These are phyloP conservation scores for Coremacera marginata DNA, from an alignment of 2,888 invertebrate genomes.

Conservation along the genomic window DNA sequence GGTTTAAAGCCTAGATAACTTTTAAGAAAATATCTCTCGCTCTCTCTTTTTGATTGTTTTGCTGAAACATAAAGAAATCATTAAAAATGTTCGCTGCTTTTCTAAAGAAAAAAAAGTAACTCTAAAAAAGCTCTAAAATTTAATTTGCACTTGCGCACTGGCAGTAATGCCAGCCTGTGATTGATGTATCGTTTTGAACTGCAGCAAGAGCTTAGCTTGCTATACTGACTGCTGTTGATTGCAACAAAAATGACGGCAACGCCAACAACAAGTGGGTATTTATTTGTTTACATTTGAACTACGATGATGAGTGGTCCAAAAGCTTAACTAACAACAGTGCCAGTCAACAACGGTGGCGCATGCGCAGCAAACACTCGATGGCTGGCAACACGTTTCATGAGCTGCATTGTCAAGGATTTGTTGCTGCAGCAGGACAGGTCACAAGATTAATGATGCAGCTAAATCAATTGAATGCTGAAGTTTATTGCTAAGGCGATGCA, in stretches of 20 bases:
- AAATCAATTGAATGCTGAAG: conserved; percentile 43
- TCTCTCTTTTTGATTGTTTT: too few relatives aligned
- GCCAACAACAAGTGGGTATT: not conserved
- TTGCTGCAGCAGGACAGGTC: not conserved
- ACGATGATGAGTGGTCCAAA: too few relatives aligned
- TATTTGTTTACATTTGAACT: too few relatives aligned
- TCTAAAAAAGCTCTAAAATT: too few relatives aligned
- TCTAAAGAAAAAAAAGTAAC: too few relatives aligned
- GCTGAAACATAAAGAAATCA: too few relatives aligned
- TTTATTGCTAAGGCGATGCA: conserved; percentile 41
- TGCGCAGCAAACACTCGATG: not conserved
- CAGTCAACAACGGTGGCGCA: not conserved
- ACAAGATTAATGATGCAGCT: conserved; percentile 45
- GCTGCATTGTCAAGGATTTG: not conserved
- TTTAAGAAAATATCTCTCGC: too few relatives aligned
- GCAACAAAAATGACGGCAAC: not conserved
- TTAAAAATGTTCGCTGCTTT: too few relatives aligned
- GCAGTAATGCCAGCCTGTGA: conserved; percentile 49
- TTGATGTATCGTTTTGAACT: conserved; percentile 50
- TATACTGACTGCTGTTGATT: too few relatives aligned
- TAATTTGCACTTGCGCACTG: conserved; percentile 48
- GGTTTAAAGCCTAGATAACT: too few relatives aligned
- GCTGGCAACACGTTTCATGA: not conserved
- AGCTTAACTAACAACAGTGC: conserved; percentile 5
- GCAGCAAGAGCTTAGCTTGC: not conserved